These are phyloP conservation scores for Acrobasis consociella DNA, from an alignment of 2,888 invertebrate species.

Conservation along the genomic window DNA sequence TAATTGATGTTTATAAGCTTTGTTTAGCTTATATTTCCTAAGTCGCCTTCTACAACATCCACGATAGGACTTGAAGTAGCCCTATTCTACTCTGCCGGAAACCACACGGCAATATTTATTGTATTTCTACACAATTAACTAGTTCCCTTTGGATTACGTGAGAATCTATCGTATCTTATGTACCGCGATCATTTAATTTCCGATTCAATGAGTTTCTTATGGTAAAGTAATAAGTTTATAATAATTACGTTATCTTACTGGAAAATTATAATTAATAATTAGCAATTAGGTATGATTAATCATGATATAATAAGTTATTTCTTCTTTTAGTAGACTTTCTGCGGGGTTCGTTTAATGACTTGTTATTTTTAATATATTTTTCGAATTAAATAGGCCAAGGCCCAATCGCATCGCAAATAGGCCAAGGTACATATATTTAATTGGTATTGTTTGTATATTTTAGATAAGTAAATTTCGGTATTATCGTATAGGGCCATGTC, in stretches of 20 bases:
- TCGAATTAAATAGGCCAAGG: too few species aligned
- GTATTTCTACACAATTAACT: background rate
- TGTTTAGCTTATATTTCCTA: too few species aligned
- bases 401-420: too few species aligned
- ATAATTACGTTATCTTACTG: background rate
- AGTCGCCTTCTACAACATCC: too few species aligned
- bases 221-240: constrained; percentile 1
- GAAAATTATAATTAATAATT: background rate
- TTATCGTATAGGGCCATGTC: too few species aligned
- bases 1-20: too few species aligned
- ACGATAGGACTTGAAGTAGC: too few species aligned
- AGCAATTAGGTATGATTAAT: constrained; percentile 3
- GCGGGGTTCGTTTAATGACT: background rate
- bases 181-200: background rate
- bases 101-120: background rate
- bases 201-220: constrained; percentile 8
- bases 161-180: background rate
- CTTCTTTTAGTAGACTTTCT: background rate
- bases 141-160: background rate
- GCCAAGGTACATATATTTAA: too few species aligned
- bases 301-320: background rate
- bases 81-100: too few species aligned
- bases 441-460: too few species aligned
- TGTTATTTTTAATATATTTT: too few species aligned
- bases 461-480: too few species aligned